phyloP scores from a whole-genome alignment of 1,140 invertebrate species.

The Spodoptera frugiperda region DNA sequence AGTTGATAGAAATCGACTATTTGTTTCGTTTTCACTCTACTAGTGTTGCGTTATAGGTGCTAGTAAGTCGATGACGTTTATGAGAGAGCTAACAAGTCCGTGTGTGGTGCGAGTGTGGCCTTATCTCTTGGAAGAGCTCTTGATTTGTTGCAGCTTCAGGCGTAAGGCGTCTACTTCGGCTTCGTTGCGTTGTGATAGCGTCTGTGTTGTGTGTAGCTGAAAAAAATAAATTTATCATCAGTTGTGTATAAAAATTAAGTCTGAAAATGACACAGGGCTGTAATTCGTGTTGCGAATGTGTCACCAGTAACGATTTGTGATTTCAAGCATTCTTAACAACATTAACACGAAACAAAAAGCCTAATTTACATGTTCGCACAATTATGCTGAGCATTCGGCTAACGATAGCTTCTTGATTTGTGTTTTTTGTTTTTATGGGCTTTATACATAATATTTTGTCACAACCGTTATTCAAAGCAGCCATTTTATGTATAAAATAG shows the following conservation, averaged over 20 bases:
- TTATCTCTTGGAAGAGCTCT: conserved; percentile 85
- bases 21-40: neutral
- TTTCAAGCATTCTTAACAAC: too few species aligned
- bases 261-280: neutral
- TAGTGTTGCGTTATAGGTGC: neutral
- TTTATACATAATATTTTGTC: too few species aligned
- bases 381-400: too few species aligned
- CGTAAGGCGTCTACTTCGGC: conserved; percentile 82
- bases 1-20: neutral
- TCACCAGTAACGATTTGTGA: too few species aligned
- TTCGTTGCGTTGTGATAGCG: conserved; percentile 77
- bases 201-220: conserved; percentile 79
- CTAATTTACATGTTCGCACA: too few species aligned
- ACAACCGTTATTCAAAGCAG: too few species aligned
- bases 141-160: conserved; percentile 84
- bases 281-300: too few species aligned
- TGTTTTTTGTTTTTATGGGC: too few species aligned
- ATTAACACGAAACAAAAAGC: too few species aligned
- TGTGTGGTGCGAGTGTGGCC: conserved; percentile 45
- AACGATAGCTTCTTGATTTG: too few species aligned
- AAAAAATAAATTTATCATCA: conserved; percentile 51
- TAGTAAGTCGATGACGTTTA: conserved; percentile 38
- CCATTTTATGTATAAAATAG: too few species aligned
- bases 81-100: conserved; percentile 59
- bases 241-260: neutral